These are phyloP conservation scores for Charadrius vociferus DNA, from an alignment of 2,113 vertebrate genomes.

Conservation along the genomic window DNA sequence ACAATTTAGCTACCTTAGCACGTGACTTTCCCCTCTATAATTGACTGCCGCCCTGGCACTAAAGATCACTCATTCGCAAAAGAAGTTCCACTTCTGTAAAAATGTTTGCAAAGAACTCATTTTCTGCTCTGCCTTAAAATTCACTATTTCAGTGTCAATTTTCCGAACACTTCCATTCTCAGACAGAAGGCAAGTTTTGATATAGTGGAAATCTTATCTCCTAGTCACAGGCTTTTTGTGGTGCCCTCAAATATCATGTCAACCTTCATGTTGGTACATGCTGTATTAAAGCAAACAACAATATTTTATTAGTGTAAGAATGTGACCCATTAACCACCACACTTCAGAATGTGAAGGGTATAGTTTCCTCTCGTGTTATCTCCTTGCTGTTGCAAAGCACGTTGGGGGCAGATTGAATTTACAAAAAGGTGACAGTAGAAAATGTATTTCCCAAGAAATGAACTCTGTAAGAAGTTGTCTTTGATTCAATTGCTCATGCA, in stretches of 20 bases:
- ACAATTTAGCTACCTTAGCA: neutral
- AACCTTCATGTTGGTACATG: neutral
- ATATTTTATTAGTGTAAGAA: neutral
- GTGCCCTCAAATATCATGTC: neutral
- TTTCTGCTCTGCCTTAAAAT: neutral
- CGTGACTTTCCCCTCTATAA: neutral
- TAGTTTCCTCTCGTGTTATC: neutral
- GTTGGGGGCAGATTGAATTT: neutral
- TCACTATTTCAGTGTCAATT: accelerated
- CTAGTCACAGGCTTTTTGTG: neutral
- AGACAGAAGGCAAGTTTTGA: neutral
- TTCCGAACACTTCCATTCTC: neutral
- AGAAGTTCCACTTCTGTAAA: neutral
- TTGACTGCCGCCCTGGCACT: neutral
- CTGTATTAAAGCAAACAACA: neutral
- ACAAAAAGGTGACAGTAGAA: neutral
- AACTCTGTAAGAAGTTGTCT: accelerated
- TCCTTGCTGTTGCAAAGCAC: neutral
- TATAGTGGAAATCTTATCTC: neutral
- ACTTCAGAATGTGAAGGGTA: neutral
- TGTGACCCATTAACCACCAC: neutral
- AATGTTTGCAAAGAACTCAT: neutral
- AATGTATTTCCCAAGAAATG: neutral
- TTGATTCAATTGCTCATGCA: neutral
- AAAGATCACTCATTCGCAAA: neutral